Conservation (phyloP, 2,888 invertebrate species). For the Heliconius hortense region DNA sequence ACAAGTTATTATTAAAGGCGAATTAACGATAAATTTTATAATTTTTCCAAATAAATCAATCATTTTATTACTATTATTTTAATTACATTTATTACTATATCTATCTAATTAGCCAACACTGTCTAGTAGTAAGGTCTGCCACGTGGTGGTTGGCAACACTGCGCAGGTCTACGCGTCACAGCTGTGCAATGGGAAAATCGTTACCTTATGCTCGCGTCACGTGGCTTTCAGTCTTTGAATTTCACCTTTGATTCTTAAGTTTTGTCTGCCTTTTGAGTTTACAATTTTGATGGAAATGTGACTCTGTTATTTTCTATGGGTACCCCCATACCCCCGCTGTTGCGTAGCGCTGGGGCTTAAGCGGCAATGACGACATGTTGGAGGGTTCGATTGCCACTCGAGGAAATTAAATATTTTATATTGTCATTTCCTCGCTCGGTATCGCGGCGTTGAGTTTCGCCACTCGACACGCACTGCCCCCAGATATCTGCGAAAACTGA, state of each 20-base stretch:
- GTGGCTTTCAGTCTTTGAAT: slow-evolving; percentile 46
- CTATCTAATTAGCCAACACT: background rate
- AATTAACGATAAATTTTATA: background rate
- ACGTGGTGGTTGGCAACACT: slow-evolving; percentile 62
- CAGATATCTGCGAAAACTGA: too few species aligned
- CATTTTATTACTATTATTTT: too few species aligned
- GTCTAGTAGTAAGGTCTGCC: slow-evolving; percentile 46
- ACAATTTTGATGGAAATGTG: background rate
- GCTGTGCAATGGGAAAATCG: slow-evolving; percentile 78
- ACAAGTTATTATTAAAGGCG: background rate
- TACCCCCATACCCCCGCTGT: too few species aligned
- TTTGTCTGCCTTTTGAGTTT: background rate
- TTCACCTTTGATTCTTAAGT: slow-evolving; percentile 24
- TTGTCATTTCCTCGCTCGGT: too few species aligned
- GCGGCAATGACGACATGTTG: too few species aligned
- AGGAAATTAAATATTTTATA: too few species aligned
- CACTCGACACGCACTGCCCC: too few species aligned
- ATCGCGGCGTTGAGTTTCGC: too few species aligned
- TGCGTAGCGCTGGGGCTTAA: too few species aligned
- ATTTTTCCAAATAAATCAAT: background rate
- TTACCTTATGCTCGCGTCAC: slow-evolving; percentile 59
- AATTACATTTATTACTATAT: too few species aligned
- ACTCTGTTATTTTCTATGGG: too few species aligned
- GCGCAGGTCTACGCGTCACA: slow-evolving; percentile 73
- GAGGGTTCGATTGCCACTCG: too few species aligned